Evolutionary conservation across 2,888 invertebrate genomes (phyloP), one percentile per base, ranked within the genome.

Genomic region (Dasysyrphus albostriatus): DNA sequence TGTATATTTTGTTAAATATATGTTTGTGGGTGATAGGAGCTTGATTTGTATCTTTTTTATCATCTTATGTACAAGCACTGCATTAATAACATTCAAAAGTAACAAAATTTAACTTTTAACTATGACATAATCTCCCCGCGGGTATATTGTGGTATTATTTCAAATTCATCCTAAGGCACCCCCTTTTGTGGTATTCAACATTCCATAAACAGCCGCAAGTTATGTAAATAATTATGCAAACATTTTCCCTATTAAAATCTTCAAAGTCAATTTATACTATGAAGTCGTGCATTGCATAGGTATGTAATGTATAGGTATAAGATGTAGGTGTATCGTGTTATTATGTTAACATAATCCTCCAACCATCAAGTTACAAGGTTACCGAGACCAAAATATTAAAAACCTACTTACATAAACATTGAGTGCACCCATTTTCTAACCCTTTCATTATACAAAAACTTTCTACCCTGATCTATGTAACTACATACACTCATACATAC

Each of bases 291-390:
- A 10, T 1, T 49, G 19, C 8, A 10, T 1, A 3, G 6, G 14
- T 29, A 7, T 7, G 3, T 39, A 19, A 37, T 5, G 10, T 19
- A 5, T 10, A 19, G 4, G 19, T 29, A 9, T n/a, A n/a, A n/a
- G n/a, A 3, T 1, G 16, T 42, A 74, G 16, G 42, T 44, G 6
- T 44, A 34, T 7, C 1, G 14, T 5, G 5, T 2, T 14, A 44
- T n/a, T 44, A 77, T 49, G 49, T 39, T 63, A 58, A 67, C 42
- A 73, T 65, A 67, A 67, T 29, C 56, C 75, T 51, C 42, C 39
- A 16, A 61, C 73, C 82, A 59, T 70, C 29, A 34, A 77, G 74
- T 61, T 74, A 44, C 83, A 83, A 83, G 79, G 83, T 79, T 83
- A 75, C 51, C 54, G 7, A 78, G 63, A 42, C 2, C 37, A 54